Evolutionary conservation across 2,113 vertebrate genomes (phyloP), one percentile per base, ranked within the genome.

Genomic region (Naja naja): DNA sequence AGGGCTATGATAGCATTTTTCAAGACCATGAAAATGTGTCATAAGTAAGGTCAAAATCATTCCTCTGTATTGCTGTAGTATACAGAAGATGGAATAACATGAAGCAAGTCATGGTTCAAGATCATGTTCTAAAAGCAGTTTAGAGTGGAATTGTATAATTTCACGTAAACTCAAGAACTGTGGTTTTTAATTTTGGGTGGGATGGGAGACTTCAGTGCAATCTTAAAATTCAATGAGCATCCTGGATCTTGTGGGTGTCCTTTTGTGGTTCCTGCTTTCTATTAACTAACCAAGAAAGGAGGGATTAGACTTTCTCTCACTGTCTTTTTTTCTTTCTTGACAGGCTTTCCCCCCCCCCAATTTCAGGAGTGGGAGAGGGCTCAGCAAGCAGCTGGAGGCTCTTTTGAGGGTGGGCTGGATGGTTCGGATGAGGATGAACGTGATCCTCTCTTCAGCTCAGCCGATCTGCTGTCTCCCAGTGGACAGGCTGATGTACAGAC

Each of bases 401-500:
- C 98, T 87, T 98, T 98, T 0, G 98, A 98, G 74, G 97, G 97
- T 0, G 98, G 98, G 3, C 95, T 98, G 89, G 98, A 99, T 8
- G 97, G 97, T 1, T 99, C 98, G 0, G 98, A 99, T 1, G 98
- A 99, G 3, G 97, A 99, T 14, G 98, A 99, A 12, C 97, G 98
- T 1, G 98, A 98, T 0, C 98, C 96, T 43, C 98, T 98, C 2
- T 98, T 99, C 87, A 98, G 98, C 69, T 98, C 98, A 1, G 96
- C 97, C 0, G 99, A 99, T 96, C 97, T 99, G 54, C 97, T 99
- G 45, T 99, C 99, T 2, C 99, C 99, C 58, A 98, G 98, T 0
- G 98, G 99, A 34, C 99, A 99, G 97, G 98, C 98, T 0, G 99
- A 99, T 2, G 99, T 99, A 87, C 99, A 99, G 97, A 99, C 98